Base-by-base conservation (phyloP, 2,888 invertebrate species). In the Drosophila kuntzei region DNA sequence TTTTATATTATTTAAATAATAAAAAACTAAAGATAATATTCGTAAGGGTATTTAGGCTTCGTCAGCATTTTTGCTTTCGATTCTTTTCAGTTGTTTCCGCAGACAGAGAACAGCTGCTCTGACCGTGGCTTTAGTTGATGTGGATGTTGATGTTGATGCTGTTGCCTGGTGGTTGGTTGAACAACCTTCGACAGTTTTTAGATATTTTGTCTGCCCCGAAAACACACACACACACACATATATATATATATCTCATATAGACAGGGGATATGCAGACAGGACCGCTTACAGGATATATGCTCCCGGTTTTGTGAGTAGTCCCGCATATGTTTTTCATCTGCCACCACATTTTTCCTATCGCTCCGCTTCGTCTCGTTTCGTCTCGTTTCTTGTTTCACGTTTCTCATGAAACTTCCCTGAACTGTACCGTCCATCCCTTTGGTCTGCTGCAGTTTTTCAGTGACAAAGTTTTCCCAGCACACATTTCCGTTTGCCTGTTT, bases 171-270 rank as follows among this genome's bases (percentile, higher is more conserved):
- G 78, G 68, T 79, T 81, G 76, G 84, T 84, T 82, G 87, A 83
- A 83, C 87, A 86, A 83, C 87, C 83, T 83, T 83, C 79, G 79
- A 73, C 80, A 71, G 73, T 86, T 86, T 80, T 86, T 80, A 76
- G 72, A 67, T 85, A 85, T 85, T 85, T 82, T 76, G 82, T 82
- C 86, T 82, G 82, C 60, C 68, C 36, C 39, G 55, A 49, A 57
- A 44, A 59, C 46, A 64, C 41, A 63, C 44, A 62, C 41, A 58
- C 29, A 63, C 27, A 60, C n/a, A 43, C 55, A 29, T 65, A 63
- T 43, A 60, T 44, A 62, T 44, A 66, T 37, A 6, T 7, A 25
- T 16, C 14, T 37, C 25, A 63, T 22, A 63, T 16, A 44, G 55
- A 44, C 32, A 29, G 50, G 16, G 41, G 3, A 61, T 39, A 51